A percentile compares a stretch with the other conserved stretches of the same genome.
Conservation (phyloP, 1,140 invertebrate species). For the Euura saliciscinereae region DNA sequence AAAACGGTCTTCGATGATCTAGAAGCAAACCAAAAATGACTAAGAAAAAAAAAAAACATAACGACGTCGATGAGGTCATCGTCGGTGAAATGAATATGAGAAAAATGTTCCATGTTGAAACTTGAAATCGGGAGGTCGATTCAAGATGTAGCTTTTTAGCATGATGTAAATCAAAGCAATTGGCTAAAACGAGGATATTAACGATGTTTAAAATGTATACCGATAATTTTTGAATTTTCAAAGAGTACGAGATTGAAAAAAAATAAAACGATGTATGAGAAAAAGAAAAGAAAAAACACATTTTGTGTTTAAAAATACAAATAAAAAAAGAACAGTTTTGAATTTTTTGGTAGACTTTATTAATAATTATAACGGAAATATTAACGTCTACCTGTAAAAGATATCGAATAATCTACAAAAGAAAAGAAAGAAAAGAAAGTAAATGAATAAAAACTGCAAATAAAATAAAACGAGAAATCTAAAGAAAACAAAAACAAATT, state of each 20-base stretch:
- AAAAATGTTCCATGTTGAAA: background rate
- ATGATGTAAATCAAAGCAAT: constrained; percentile 33
- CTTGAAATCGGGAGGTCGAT: background rate
- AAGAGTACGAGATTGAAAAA: constrained; percentile 21
- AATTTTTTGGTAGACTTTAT: constrained; percentile 36
- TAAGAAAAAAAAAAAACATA: constrained; percentile 24
- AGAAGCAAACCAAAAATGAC: constrained; percentile 29
- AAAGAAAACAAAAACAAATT: background rate
- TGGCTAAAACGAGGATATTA: constrained; percentile 25
- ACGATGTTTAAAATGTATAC: background rate
- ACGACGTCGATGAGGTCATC: constrained; percentile 36
- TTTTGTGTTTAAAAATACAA: constrained; percentile 28
- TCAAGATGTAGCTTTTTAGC: constrained; percentile 40
- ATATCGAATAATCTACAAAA: constrained; percentile 35
- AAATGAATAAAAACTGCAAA: constrained; percentile 13
- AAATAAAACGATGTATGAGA: constrained; percentile 19
- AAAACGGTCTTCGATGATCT: constrained; percentile 38
- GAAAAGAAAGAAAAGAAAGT: background rate
- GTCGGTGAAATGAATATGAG: constrained; percentile 31
- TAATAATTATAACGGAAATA: constrained; percentile 36
- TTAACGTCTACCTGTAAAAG: constrained; percentile 37
- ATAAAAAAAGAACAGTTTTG: constrained; percentile 25
- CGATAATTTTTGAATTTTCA: constrained; percentile 32
- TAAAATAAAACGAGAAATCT: background rate
- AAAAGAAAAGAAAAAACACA: constrained; percentile 23